Percentiles rank a stretch among this genome's conserved stretches.
These are phyloP conservation scores for Polymixis flavicincta DNA, from an alignment of 2,888 invertebrate genomes.

Conservation along the genomic window DNA sequence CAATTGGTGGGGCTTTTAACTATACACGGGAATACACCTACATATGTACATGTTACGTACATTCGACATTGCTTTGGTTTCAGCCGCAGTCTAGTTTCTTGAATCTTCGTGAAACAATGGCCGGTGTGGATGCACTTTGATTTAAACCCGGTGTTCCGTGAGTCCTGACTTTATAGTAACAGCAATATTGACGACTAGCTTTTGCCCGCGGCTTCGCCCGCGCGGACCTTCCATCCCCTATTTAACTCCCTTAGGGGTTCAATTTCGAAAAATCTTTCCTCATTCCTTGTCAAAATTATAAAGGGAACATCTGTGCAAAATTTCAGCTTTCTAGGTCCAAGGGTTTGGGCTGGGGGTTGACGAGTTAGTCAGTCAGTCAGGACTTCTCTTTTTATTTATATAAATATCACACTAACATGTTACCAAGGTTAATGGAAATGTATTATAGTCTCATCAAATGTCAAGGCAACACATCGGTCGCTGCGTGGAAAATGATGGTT, in stretches of 20 bases:
- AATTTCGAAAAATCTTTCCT: too few relatives aligned
- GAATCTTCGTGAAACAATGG: constrained; percentile 8
- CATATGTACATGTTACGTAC: background rate
- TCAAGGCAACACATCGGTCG: constrained; percentile 27
- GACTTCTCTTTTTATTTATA: too few relatives aligned
- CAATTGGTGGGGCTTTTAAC: constrained; percentile 25
- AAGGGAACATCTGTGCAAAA: too few relatives aligned
- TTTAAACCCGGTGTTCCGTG: background rate
- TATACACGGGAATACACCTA: constrained; percentile 3
- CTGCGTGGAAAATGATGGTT: constrained; percentile 16
- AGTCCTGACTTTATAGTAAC: background rate
- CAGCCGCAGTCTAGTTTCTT: background rate
- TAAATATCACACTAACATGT: background rate
- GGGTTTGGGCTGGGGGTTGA: too few relatives aligned
- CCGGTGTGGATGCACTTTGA: background rate
- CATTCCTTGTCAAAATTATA: too few relatives aligned
- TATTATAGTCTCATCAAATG: constrained; percentile 32
- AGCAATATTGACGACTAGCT: background rate
- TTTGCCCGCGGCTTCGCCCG: too few relatives aligned
- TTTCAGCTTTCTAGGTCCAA: too few relatives aligned
- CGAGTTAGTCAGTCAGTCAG: too few relatives aligned
- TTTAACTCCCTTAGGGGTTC: too few relatives aligned
- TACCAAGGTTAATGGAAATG: background rate
- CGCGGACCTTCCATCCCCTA: too few relatives aligned
- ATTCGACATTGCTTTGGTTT: constrained; percentile 1